phyloP scores from a whole-genome alignment of 2,888 invertebrate genomes.

The Copidosoma aretas region DNA sequence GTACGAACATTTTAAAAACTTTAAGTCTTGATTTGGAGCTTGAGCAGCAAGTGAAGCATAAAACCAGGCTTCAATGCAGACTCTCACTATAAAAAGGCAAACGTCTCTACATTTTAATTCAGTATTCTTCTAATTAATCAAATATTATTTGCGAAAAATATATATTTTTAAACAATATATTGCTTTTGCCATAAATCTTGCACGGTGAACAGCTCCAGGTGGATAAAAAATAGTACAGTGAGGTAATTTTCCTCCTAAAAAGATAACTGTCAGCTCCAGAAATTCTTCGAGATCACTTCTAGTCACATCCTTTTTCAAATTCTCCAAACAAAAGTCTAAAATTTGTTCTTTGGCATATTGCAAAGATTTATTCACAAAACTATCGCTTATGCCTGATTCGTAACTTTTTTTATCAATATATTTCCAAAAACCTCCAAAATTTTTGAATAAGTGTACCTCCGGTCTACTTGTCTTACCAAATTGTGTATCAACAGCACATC shows the following conservation, averaged over 20 bases:
- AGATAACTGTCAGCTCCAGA: constrained; percentile 14
- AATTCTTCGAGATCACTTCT: constrained; percentile 19
- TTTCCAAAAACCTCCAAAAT: background rate
- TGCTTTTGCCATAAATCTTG: background rate
- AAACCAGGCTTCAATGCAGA: background rate
- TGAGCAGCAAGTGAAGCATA: background rate
- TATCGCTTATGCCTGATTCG: background rate
- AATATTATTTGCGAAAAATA: constrained; percentile 2
- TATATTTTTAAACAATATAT: background rate
- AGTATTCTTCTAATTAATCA: background rate
- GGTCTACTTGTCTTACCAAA: constrained; percentile 2
- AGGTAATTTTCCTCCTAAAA: constrained; percentile 7
- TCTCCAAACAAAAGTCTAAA: background rate
- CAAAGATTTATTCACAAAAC: background rate
- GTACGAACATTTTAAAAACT: background rate
- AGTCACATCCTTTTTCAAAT: constrained; percentile 4
- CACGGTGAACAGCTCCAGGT: background rate
- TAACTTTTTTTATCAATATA: background rate
- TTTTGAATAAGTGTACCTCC: background rate
- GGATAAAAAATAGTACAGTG: background rate
- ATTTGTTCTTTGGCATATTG: background rate
- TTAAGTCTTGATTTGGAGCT: background rate
- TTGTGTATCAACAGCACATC: background rate
- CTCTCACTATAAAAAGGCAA: background rate
- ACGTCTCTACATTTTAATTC: constrained; percentile 1